phyloP scores from a whole-genome alignment of 2,113 vertebrate species.

The Hyla sarda region DNA sequence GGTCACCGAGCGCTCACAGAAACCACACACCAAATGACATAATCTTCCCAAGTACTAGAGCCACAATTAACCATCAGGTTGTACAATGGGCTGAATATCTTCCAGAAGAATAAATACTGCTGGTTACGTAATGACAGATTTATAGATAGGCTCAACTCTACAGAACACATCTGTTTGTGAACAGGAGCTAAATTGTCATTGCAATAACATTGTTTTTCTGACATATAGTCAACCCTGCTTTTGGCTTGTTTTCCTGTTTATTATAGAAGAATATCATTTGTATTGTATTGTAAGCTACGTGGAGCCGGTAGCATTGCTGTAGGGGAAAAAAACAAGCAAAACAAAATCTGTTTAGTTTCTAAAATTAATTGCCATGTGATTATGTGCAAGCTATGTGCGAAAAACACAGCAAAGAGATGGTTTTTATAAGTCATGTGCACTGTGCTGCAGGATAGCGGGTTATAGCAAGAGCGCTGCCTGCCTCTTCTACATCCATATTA shows the following conservation, averaged over 20 bases:
- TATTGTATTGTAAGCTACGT: constrained; percentile 26
- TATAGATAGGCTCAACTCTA: constrained; percentile 34
- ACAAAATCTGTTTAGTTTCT: constrained; percentile 57
- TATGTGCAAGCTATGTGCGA: constrained; percentile 31
- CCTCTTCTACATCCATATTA: background rate
- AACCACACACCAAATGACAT: background rate
- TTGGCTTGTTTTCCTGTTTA: constrained; percentile 43
- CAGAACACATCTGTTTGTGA: constrained; percentile 48
- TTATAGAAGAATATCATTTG: constrained; percentile 29
- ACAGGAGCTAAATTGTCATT: constrained; percentile 45
- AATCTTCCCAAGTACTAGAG: background rate
- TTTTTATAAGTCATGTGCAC: background rate
- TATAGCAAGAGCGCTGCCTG: background rate
- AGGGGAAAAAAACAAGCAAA: constrained; percentile 49
- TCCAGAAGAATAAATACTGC: constrained; percentile 41
- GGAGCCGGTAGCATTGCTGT: constrained; percentile 17
- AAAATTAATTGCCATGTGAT: constrained; percentile 51
- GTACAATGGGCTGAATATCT: constrained; percentile 44
- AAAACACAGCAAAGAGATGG: constrained; percentile 31
- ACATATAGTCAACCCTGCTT: constrained; percentile 6
- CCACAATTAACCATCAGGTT: constrained; percentile 22
- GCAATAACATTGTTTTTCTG: constrained; percentile 33
- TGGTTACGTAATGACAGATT: constrained; percentile 53
- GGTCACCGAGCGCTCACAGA: background rate
- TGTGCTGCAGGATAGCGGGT: constrained; percentile 8